phyloP scores from a whole-genome alignment of 1,140 invertebrate species.

The Vanessa atalanta region DNA sequence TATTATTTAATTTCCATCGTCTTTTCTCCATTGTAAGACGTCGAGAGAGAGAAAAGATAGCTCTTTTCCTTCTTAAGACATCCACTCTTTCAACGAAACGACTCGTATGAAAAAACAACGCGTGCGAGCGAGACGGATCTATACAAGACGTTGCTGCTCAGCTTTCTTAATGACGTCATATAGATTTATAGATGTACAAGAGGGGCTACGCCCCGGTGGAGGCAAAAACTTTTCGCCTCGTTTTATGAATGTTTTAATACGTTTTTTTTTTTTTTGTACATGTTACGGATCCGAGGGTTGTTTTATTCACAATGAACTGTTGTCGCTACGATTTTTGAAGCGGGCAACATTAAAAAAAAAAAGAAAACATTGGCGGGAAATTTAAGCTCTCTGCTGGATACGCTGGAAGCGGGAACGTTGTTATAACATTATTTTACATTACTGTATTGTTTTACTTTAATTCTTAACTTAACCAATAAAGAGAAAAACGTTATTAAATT shows the following conservation, averaged over 20 bases:
- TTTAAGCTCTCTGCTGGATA: no score
- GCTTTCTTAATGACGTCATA: conserved; percentile 78
- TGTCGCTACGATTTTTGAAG: no score
- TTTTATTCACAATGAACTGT: conserved; percentile 38
- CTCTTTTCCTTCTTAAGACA: conserved; percentile 66
- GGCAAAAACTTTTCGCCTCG: conserved; percentile 64
- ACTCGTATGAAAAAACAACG: conserved; percentile 47
- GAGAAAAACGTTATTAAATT: no score
- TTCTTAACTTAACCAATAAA: no score
- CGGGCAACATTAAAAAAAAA: no score
- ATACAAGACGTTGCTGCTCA: conserved; percentile 64
- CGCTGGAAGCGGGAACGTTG: no score
- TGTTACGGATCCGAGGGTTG: conserved; percentile 35
- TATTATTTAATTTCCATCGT: conserved; percentile 79
- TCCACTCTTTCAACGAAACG: conserved; percentile 42
- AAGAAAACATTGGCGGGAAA: no score
- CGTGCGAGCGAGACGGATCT: conserved; percentile 58
- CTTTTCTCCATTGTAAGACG: conserved; percentile 78
- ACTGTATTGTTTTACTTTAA: no score
- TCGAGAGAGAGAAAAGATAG: conserved; percentile 55
- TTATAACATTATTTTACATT: no score
- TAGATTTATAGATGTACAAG: conserved; percentile 74
- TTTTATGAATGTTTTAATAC: conserved; percentile 68
- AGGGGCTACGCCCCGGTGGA: conserved; percentile 50
- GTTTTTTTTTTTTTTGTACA: conserved; percentile 45